Evolutionary conservation across 1,140 invertebrate species (phyloP).

Genomic region (Eumaeus atala): DNA sequence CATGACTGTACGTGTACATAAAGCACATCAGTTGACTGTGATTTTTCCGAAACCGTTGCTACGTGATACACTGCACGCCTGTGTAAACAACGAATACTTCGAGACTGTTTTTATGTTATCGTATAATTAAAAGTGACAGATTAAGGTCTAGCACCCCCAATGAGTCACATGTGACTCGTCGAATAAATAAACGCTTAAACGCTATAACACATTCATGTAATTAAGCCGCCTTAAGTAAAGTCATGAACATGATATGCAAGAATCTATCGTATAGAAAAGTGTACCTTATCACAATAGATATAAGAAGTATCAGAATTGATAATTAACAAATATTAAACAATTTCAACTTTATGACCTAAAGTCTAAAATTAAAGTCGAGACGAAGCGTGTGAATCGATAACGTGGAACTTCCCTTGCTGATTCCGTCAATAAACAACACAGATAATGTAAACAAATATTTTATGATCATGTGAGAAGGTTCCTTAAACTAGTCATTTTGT

Average conservation of each 20-base stretch:
- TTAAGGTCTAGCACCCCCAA: neutral
- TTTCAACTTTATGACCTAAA: neutral
- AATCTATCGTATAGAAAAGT: neutral
- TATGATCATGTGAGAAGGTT: neutral
- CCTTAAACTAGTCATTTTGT: neutral
- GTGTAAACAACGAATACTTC: neutral
- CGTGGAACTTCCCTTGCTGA: neutral
- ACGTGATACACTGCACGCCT: neutral
- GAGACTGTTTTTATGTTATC: neutral
- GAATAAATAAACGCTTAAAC: neutral
- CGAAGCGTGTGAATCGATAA: neutral
- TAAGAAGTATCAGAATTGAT: neutral
- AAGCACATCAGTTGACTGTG: no score
- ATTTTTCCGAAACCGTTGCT: no score
- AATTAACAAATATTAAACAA: neutral
- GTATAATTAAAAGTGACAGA: neutral
- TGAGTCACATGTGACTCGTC: conserved; percentile 1
- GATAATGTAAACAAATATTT: neutral
- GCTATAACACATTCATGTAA: neutral
- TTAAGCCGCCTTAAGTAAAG: neutral
- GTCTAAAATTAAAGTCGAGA: neutral
- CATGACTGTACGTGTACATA: no score
- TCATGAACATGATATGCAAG: neutral
- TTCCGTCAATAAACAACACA: neutral
- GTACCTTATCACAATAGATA: neutral